phyloP scores from a whole-genome alignment of 2,888 invertebrate species.

The Epinotia ramella region DNA sequence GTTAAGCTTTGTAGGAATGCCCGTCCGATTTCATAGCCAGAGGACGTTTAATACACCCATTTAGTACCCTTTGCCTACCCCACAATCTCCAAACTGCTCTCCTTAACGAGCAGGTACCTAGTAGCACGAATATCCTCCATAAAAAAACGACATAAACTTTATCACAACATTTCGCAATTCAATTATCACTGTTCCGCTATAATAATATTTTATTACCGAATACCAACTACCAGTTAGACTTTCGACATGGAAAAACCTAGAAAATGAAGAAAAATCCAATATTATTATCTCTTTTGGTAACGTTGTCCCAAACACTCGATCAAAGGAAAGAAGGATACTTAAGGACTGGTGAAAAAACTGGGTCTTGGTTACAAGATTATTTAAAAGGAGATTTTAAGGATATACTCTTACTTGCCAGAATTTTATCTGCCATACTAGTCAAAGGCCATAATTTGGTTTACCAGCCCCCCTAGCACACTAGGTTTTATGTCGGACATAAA shows the following conservation, averaged over 20 bases:
- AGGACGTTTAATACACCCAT: conserved; percentile 28
- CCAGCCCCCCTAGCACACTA: no score
- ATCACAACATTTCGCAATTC: conserved; percentile 53
- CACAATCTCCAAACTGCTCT: conserved; percentile 14
- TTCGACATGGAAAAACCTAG: not conserved
- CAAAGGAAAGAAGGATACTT: not conserved
- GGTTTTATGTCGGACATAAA: no score
- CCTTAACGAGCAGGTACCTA: not conserved
- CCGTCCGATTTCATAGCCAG: not conserved
- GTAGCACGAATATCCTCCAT: conserved; percentile 3
- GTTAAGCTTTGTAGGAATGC: conserved; percentile 1
- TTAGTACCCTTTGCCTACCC: conserved; percentile 17
- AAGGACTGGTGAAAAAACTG: not conserved
- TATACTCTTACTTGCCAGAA: no score
- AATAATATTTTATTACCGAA: conserved; percentile 10
- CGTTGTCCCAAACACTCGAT: conserved; percentile 4
- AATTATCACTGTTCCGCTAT: conserved; percentile 43
- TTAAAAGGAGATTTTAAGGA: not conserved
- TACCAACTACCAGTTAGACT: not conserved
- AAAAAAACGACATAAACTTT: conserved; percentile 39
- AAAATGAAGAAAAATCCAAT: conserved; percentile 19
- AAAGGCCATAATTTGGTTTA: no score
- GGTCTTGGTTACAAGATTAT: not conserved
- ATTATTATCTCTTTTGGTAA: conserved; percentile 7
- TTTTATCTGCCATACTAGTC: no score